Base-by-base conservation (phyloP, 2,797 vertebrate species). In the Scyliorhinus canicula region DNA sequence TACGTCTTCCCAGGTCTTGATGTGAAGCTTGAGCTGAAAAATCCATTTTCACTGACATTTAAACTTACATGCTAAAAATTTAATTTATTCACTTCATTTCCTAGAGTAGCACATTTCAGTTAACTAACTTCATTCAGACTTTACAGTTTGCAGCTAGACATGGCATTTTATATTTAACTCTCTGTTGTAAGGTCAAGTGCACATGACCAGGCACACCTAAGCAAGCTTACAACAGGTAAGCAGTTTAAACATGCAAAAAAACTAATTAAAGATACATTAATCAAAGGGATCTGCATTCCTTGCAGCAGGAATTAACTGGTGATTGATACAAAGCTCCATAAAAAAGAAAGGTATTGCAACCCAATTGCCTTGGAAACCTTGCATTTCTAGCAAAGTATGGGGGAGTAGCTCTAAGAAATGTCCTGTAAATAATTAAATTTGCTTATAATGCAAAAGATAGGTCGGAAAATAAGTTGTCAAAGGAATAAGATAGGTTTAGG, bases 51-150 rank as follows among this genome's bases (percentile, higher is more conserved):
- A 55, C 55, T 88, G 28, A 57, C 84, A 86, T 57, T 88, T 88
- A 88, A 88, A 52, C 12, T 88, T 55, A 26, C 8, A 55, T 35
- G 14, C 26, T 57, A 88, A 88, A 57, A 52, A 35, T 12, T 57
- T 88, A 88, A 88, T 74, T 84, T 55, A 57, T 57, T 88, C 55
- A 31, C 52, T 57, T 84, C 4, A 31, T 88, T 57, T 88, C 11
- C 31, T 26, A 14, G 85, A 55, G 85, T 5, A 31, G 28, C 55
- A 35, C 52, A 3, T 31, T 88, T 88, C 85, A 88, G 85, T 88
- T 88, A 88, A 88, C 85, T 55, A 88, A 88, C 85, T 88, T 88
- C 85, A 55, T 88, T 57, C 85, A 57, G 85, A 57, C 24, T 28
- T 55, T 52, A 31, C 50, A 57, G 85, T 52, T 55, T 90, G 28